Percentiles rank a stretch among this genome's conserved stretches.
phyloP scores from a whole-genome alignment of 92 coral and sea anemone species.

The Epizoanthus ramosus region DNA sequence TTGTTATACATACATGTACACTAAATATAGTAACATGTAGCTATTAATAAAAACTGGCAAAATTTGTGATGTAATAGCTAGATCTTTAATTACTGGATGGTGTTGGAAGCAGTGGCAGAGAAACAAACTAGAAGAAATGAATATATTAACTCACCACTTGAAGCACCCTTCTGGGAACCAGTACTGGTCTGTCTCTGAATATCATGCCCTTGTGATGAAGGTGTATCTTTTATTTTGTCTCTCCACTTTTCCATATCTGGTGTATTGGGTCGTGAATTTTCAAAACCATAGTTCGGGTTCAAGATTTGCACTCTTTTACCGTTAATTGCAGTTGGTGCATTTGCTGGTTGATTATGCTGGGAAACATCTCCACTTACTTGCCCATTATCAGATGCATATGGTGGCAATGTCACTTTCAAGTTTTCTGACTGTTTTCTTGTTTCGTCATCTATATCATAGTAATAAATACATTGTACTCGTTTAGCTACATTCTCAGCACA shows the following conservation, averaged over 20 bases:
- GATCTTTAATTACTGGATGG: too few species aligned
- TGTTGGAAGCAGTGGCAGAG: not conserved
- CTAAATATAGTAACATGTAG: too few species aligned
- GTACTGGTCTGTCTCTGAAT: conserved; percentile 17
- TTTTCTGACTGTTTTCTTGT: not conserved
- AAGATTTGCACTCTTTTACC: not conserved
- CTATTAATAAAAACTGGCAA: too few species aligned
- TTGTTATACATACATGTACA: too few species aligned
- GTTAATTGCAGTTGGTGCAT: not conserved
- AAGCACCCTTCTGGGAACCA: conserved; percentile 10
- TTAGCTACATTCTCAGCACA: too few species aligned
- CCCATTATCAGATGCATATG: not conserved
- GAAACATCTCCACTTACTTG: not conserved
- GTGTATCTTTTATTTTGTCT: not conserved
- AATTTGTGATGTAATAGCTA: too few species aligned
- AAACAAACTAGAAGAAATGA: not conserved
- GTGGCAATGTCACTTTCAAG: not conserved
- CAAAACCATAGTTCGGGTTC: not conserved
- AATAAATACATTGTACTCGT: too few species aligned
- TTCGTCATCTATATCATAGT: not conserved
- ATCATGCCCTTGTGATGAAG: too few species aligned
- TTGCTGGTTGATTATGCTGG: not conserved
- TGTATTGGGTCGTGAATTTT: not conserved
- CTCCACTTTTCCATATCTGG: not conserved
- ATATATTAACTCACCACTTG: conserved; percentile 7